Evolutionary conservation across 2,797 vertebrate species (phyloP).

Genomic region (Malacoraja senta): DNA sequence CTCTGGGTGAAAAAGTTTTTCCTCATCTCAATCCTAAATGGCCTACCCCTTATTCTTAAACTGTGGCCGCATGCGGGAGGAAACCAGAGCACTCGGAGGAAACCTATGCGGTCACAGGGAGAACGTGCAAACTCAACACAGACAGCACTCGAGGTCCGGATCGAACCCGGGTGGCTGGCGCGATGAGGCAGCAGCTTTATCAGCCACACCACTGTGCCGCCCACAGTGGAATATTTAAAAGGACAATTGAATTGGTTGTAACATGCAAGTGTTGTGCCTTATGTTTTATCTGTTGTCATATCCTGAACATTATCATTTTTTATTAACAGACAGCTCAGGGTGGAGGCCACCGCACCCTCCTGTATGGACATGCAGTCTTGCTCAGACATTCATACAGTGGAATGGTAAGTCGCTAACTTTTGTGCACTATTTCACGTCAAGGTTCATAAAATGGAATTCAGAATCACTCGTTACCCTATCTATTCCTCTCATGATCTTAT

Average conservation of each 20-base stretch:
- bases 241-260: neutral
- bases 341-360: constrained; percentile 80
- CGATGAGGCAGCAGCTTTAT: too few species aligned
- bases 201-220: too few species aligned
- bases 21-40: too few species aligned
- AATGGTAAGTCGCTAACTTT: constrained; percentile 65
- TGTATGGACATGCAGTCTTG: constrained; percentile 84
- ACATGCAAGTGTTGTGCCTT: neutral
- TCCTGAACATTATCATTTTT: constrained; percentile 5
- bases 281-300: neutral
- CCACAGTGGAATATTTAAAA: neutral
- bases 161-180: too few species aligned
- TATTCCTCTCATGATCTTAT: too few species aligned
- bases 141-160: too few species aligned
- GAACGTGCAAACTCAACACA: too few species aligned
- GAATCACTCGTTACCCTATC: neutral
- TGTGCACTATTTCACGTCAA: neutral
- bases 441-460: neutral
- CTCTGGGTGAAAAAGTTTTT: too few species aligned
- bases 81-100: too few species aligned
- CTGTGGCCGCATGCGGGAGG: too few species aligned
- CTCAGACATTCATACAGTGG: constrained; percentile 88
- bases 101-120: too few species aligned
- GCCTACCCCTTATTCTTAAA: too few species aligned
- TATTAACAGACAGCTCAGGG: constrained; percentile 74